These are phyloP conservation scores for Epinotia brunnichana DNA, from an alignment of 2,888 invertebrate species.

Conservation along the genomic window DNA sequence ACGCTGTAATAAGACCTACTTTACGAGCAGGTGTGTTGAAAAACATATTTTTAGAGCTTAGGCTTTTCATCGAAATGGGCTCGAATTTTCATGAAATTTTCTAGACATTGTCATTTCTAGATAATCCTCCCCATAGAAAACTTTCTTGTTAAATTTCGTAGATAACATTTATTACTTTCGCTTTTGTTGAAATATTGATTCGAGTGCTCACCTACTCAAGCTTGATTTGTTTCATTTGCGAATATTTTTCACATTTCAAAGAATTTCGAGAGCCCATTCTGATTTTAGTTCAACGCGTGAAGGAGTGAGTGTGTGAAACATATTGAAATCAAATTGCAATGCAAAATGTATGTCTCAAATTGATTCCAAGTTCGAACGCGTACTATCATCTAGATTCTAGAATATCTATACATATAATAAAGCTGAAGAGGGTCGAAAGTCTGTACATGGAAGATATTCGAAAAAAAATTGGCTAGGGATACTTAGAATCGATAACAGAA, in stretches of 20 bases:
- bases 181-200: conserved; percentile 57
- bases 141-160: conserved; percentile 54
- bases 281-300: not conserved
- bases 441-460: too few relatives aligned
- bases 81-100: too few relatives aligned
- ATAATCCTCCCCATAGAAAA: too few relatives aligned
- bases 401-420: too few relatives aligned
- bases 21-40: too few relatives aligned
- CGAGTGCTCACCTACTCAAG: conserved; percentile 46
- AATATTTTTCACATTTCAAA: not conserved
- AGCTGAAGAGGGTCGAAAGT: too few relatives aligned
- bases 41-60: too few relatives aligned
- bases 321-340: not conserved
- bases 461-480: too few relatives aligned
- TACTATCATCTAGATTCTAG: conserved; percentile 34
- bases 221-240: not conserved
- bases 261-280: not conserved
- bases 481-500: too few relatives aligned
- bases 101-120: too few relatives aligned
- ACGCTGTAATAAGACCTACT: too few relatives aligned
- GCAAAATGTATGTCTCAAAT: not conserved
- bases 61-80: too few relatives aligned
- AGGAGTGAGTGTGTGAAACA: not conserved
- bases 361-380: conserved; percentile 45
- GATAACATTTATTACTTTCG: conserved; percentile 60